These are phyloP conservation scores for Hyperoplus immaculatus DNA, from an alignment of 2,797 vertebrate species.

Conservation along the genomic window DNA sequence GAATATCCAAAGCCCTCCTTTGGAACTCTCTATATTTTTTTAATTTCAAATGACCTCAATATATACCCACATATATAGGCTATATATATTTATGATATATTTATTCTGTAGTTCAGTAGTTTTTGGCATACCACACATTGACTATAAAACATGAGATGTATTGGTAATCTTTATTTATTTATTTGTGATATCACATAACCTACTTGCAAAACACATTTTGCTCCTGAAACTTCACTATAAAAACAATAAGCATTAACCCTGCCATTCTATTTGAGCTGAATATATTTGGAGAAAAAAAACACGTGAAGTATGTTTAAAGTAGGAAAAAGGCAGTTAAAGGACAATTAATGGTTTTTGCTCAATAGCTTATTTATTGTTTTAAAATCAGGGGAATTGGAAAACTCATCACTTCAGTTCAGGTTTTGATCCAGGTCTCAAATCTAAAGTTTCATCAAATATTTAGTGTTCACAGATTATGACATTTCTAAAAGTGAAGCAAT, in stretches of 20 bases:
- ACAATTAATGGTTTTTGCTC: not conserved
- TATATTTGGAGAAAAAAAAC: not conserved
- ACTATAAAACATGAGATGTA: conserved; percentile 29
- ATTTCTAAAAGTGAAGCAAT: not conserved
- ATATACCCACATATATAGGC: conserved; percentile 30
- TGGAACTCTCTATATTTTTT: conserved; percentile 16
- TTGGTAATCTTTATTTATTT: too few relatives aligned
- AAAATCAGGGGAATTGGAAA: not conserved
- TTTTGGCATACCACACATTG: conserved; percentile 14
- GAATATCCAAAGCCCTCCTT: conserved; percentile 48
- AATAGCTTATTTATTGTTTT: not conserved
- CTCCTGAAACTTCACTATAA: conserved; percentile 13
- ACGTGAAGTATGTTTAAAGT: not conserved
- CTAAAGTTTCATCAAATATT: not conserved
- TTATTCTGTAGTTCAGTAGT: not conserved
- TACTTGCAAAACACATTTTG: not conserved
- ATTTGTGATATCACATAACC: not conserved
- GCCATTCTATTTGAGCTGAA: not conserved
- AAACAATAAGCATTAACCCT: not conserved
- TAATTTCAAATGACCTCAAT: conserved; percentile 47
- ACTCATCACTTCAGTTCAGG: not conserved
- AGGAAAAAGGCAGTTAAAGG: not conserved
- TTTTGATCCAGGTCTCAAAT: not conserved
- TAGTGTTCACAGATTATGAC: not conserved
- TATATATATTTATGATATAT: not conserved